These are phyloP conservation scores for Atta cephalotes DNA, from an alignment of 1,140 invertebrate species.

Conservation along the genomic window DNA sequence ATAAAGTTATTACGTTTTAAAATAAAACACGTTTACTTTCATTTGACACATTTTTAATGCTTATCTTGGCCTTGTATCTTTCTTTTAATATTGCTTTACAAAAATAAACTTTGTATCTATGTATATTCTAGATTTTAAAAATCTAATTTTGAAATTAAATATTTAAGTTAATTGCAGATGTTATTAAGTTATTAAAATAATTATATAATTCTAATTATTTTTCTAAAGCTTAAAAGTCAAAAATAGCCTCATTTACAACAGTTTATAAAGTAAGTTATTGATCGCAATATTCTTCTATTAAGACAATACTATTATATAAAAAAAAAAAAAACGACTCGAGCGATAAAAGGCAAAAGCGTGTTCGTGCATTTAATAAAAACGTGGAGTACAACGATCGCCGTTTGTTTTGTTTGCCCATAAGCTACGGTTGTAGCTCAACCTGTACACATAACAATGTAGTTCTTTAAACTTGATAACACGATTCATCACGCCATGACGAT, in stretches of 20 bases:
- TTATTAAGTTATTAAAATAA: background rate
- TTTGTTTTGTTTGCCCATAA: slow-evolving; percentile 33
- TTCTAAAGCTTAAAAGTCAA: background rate
- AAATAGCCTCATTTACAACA: slow-evolving; percentile 5
- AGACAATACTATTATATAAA: background rate
- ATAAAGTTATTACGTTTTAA: too few relatives aligned
- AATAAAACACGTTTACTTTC: too few relatives aligned
- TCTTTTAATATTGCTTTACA: too few relatives aligned
- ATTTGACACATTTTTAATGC: too few relatives aligned
- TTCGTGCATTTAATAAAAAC: slow-evolving; percentile 39
- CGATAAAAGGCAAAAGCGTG: background rate
- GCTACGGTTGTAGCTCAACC: background rate
- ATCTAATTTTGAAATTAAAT: background rate
- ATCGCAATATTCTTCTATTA: background rate
- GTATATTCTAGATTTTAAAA: background rate
- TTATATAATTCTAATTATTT: background rate
- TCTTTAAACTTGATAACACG: slow-evolving; percentile 57
- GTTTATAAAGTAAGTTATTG: background rate
- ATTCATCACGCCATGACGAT: slow-evolving; percentile 54
- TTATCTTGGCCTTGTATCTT: too few relatives aligned
- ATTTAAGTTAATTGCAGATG: slow-evolving; percentile 4
- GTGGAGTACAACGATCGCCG: background rate
- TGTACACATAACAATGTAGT: slow-evolving; percentile 38
- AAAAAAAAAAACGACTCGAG: background rate
- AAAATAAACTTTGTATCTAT: too few relatives aligned